These are phyloP conservation scores for Drosophila obscura DNA, from an alignment of 1,140 invertebrate genomes.

Conservation along the genomic window DNA sequence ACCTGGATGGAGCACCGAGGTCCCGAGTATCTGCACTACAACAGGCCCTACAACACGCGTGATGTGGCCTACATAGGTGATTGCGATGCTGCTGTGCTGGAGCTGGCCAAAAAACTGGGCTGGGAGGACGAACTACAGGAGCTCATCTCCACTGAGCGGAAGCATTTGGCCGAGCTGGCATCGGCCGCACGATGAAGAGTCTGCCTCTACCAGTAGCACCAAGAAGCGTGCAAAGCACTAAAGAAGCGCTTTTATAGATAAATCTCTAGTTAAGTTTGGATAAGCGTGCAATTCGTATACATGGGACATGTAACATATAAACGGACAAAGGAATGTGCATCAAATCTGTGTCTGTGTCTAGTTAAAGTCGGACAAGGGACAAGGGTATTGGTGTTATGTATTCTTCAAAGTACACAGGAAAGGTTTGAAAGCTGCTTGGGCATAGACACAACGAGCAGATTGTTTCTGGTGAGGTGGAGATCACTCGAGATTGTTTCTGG, in stretches of 20 bases:
- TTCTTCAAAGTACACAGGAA: too few species aligned
- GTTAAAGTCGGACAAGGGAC: too few species aligned
- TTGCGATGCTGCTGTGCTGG: conserved; percentile 93
- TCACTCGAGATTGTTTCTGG: too few species aligned
- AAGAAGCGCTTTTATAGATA: conserved; percentile 12
- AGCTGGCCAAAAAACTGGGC: conserved; percentile 92
- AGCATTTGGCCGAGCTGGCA: conserved; percentile 84
- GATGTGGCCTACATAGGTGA: conserved; percentile 95
- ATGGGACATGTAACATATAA: conserved; percentile 26
- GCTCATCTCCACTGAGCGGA: conserved; percentile 86
- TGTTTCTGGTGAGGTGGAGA: too few species aligned
- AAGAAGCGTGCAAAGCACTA: conserved; percentile 2
- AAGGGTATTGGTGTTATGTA: too few species aligned
- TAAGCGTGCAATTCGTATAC: conserved; percentile 39
- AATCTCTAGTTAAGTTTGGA: conserved; percentile 34
- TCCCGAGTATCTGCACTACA: conserved; percentile 86
- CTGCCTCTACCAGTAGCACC: background rate
- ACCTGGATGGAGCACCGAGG: conserved; percentile 49
- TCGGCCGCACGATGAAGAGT: background rate
- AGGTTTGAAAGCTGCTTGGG: too few species aligned
- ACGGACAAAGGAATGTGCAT: conserved; percentile 33
- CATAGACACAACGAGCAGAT: too few species aligned
- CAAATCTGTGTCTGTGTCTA: too few species aligned
- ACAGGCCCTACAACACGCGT: conserved; percentile 87
- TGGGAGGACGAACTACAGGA: conserved; percentile 89